Evolutionary conservation across 1,140 invertebrate species (phyloP).

Genomic region (Meloidogyne floridensis): DNA sequence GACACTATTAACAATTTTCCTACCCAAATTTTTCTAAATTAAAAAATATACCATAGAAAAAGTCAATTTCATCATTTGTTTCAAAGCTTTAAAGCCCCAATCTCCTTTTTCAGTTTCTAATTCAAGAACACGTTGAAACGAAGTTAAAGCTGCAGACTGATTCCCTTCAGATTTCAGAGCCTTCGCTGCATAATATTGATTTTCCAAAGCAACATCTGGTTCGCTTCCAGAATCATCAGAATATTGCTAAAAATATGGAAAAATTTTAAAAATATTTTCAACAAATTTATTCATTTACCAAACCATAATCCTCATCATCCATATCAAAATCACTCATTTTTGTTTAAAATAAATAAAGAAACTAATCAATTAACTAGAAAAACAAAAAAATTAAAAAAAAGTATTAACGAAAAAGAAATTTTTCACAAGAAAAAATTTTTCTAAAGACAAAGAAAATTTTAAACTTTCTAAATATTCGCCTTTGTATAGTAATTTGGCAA

Average conservation of each 20-base stretch:
- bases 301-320: slow-evolving; percentile 48
- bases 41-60: slow-evolving; percentile 81
- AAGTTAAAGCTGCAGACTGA: slow-evolving; percentile 83
- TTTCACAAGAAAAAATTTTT: no score
- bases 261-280: not conserved
- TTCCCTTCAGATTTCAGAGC: slow-evolving; percentile 86
- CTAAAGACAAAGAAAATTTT: no score
- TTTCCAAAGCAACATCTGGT: slow-evolving; percentile 97
- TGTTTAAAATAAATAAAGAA: not conserved
- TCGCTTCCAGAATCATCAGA: slow-evolving; percentile 74
- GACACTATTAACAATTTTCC: no score
- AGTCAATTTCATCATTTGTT: slow-evolving; percentile 99
- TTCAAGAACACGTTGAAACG: slow-evolving; percentile 83
- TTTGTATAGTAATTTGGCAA: no score
- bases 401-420: no score
- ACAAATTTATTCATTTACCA: slow-evolving; percentile 28
- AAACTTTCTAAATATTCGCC: no score
- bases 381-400: no score
- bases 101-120: slow-evolving; percentile 97
- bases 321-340: slow-evolving; percentile 23
- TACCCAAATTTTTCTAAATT: no score
- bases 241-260: slow-evolving; percentile 66
- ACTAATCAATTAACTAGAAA: no score
- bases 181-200: slow-evolving; percentile 99
- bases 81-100: slow-evolving; percentile 99